Percentiles rank a stretch among this genome's conserved stretches.
Conservation (phyloP, 2,888 invertebrate species). For the Ceramica pisi region DNA sequence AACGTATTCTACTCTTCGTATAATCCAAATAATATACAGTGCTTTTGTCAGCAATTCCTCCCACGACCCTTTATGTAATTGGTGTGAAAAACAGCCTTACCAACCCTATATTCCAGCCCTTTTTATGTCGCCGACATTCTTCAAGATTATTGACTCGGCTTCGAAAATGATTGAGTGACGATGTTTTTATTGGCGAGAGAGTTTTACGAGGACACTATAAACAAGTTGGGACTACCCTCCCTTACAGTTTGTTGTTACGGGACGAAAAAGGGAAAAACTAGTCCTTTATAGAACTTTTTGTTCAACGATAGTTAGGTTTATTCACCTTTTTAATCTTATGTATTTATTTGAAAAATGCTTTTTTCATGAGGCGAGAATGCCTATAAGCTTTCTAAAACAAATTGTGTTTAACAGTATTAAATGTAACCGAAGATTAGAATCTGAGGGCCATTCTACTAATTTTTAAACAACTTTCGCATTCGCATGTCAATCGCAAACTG, state of each 20-base stretch:
- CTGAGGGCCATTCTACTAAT: too few relatives aligned
- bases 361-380: not conserved
- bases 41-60: not conserved
- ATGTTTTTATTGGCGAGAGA: slow-evolving; percentile 52
- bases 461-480: too few relatives aligned
- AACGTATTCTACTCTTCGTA: not conserved
- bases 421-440: slow-evolving; percentile 8
- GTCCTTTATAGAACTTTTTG: slow-evolving; percentile 21
- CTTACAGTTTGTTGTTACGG: slow-evolving; percentile 28
- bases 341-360: not conserved
- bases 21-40: not conserved
- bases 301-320: slow-evolving; percentile 4
- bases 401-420: not conserved
- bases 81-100: not conserved
- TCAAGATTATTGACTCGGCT: slow-evolving; percentile 58
- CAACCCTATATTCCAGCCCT: slow-evolving; percentile 40
- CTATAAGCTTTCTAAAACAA: not conserved
- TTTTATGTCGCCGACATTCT: slow-evolving; percentile 47
- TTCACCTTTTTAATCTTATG: slow-evolving; percentile 26
- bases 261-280: slow-evolving; percentile 43
- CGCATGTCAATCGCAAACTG: too few relatives aligned
- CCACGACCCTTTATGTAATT: not conserved
- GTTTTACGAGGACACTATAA: slow-evolving; percentile 62
- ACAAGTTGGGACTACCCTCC: slow-evolving; percentile 33
- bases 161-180: slow-evolving; percentile 62